A percentile compares a stretch with the other conserved stretches of the same genome.
Evolutionary conservation across 2,888 invertebrate species (phyloP).

Genomic region (Trachelus stipa): DNA sequence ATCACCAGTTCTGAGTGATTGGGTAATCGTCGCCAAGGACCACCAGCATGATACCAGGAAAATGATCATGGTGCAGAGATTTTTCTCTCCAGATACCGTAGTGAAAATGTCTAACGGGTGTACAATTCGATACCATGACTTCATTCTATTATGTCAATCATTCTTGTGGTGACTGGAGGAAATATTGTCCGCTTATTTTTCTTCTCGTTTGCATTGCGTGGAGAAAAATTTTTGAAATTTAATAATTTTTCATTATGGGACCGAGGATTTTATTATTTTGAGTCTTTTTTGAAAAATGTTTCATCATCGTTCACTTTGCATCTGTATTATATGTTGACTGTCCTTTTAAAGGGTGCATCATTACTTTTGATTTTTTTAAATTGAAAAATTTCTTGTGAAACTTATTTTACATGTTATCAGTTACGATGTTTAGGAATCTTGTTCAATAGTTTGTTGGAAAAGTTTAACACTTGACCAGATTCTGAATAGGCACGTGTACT

Average conservation of each 20-base stretch:
- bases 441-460: not conserved
- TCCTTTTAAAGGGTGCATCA: not conserved
- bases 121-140: not conserved
- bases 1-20: constrained; percentile 28
- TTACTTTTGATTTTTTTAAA: not conserved
- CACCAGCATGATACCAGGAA: constrained; percentile 10
- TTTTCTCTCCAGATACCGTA: not conserved
- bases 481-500: not conserved
- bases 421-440: not conserved
- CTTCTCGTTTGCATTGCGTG: not conserved
- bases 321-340: not conserved
- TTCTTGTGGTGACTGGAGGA: not conserved
- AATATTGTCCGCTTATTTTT: not conserved
- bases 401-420: not conserved
- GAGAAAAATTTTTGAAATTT: not conserved
- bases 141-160: not conserved
- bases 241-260: not conserved
- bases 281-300: not conserved
- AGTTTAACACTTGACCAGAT: not conserved
- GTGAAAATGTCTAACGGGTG: not conserved
- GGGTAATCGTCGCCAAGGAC: constrained; percentile 17
- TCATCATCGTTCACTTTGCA: not conserved
- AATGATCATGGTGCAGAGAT: constrained; percentile 9
- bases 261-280: not conserved
- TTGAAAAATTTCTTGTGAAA: not conserved